Base-by-base conservation (phyloP, 2,888 invertebrate species). In the Mylabris sibirica region DNA sequence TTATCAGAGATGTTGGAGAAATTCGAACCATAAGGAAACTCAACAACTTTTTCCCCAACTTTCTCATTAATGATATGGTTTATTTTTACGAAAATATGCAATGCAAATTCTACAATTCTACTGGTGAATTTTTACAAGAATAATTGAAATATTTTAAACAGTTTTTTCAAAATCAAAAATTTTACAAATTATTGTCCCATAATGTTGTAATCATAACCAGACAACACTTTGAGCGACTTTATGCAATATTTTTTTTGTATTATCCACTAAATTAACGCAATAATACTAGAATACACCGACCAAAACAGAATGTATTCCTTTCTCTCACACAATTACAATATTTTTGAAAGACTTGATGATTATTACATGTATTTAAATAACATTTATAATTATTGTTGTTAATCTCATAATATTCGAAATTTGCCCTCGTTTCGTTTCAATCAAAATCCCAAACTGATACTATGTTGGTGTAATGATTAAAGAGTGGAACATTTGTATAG, bases 401-500 rank as follows among this genome's bases (percentile, higher is more conserved):
- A 44, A 49, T 49, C 20, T 49, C 9, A 8, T 57, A 12, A 38
- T 12, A 57, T 22, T 12, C 12, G 57, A 53, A 12, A 57, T 24
- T 22, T 57, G 57, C 57, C 57, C 57, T 22, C 20, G 5, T 20
- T 57, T 57, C 3, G n/a, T 17, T 6, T 1, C 1, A 38, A 38
- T 12, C 38, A 5, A 38, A 38, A 38, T 4, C 17, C 0, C 38
- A 2, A 38, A 38, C 11, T 14, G 14, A 41, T 11, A 11, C 12
- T 9, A 12, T 22, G 24, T 57, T 24, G 0, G 24, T 12, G 24
- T 57, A n/a, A 11, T 24, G 57, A 57, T 57, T 22, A 1, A 49
- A 57, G 57, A 57, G 24, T 57, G 57, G 24, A 57, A 57, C 24
- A 57, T 20, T 57, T 49, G 14, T 44, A 8, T 57, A 57, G 24